A percentile compares a stretch with the other conserved stretches of the same genome.
These are phyloP conservation scores for Leptobrachium leishanense DNA, from an alignment of 2,113 vertebrate species.

Conservation along the genomic window DNA sequence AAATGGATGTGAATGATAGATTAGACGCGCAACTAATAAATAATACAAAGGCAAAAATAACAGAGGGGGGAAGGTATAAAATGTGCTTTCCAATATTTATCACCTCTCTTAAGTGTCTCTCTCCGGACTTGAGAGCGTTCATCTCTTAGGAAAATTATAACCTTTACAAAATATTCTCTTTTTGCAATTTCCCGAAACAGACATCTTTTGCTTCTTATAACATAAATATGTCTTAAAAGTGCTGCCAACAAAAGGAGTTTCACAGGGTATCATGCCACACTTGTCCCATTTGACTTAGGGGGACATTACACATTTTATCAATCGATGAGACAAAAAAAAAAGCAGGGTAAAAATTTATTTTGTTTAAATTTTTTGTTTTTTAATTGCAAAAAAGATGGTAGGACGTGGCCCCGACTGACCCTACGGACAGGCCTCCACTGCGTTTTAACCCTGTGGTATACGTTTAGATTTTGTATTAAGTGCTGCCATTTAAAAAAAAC, in stretches of 20 bases:
- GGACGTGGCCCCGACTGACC: too few relatives aligned
- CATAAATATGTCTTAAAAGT: constrained; percentile 6
- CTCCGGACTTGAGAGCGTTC: constrained; percentile 28
- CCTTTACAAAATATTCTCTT: not conserved
- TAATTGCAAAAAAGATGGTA: too few relatives aligned
- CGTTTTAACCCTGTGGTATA: too few relatives aligned
- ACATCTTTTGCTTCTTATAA: not conserved
- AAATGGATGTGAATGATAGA: constrained; percentile 43
- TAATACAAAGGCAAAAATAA: not conserved
- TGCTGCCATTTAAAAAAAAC: too few relatives aligned
- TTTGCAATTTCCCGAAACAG: not conserved
- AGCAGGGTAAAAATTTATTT: too few relatives aligned
- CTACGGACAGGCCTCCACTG: too few relatives aligned
- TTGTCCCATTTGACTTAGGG: not conserved
- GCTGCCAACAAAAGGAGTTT: not conserved
- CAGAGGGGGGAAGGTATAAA: not conserved
- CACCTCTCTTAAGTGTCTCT: constrained; percentile 40
- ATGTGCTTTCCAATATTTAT: constrained; percentile 41
- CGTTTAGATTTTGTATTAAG: too few relatives aligned
- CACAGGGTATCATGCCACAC: not conserved
- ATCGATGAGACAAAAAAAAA: too few relatives aligned
- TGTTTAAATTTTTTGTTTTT: too few relatives aligned
- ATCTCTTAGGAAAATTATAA: constrained; percentile 41
- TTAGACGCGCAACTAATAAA: constrained; percentile 34
- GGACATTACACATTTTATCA: too few relatives aligned